Evolutionary conservation across 2,797 vertebrate genomes (phyloP).

Genomic region (Botia kubotai): DNA sequence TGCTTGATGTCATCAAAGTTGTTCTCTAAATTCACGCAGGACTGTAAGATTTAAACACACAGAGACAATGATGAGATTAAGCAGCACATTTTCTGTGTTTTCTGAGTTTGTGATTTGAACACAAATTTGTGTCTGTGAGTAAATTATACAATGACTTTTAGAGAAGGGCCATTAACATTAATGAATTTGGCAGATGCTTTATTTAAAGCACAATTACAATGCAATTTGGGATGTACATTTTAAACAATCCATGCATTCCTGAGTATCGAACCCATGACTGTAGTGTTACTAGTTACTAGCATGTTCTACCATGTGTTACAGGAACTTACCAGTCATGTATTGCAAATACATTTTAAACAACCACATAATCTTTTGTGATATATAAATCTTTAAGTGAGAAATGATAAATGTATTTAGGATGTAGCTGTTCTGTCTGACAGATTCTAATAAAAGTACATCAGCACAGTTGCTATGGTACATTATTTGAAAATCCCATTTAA

Average conservation of each 20-base stretch:
- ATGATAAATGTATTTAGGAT: too few species aligned
- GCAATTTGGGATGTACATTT: too few species aligned
- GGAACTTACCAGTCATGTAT: too few species aligned
- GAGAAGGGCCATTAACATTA: background rate
- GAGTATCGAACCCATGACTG: background rate
- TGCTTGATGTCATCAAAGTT: conserved; percentile 65
- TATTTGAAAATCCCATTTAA: too few species aligned
- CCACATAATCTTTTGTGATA: too few species aligned
- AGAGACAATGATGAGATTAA: conserved; percentile 15
- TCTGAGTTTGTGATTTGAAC: background rate
- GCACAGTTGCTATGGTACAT: too few species aligned
- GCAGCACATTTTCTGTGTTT: background rate
- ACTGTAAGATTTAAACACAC: conserved; percentile 38
- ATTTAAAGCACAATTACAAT: background rate
- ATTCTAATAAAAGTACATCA: too few species aligned
- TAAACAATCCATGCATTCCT: background rate
- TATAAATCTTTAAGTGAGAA: too few species aligned
- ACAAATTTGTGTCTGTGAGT: too few species aligned
- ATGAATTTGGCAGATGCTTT: background rate
- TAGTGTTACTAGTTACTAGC: background rate
- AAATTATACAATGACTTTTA: background rate
- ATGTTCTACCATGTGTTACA: background rate
- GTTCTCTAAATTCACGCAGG: conserved; percentile 54
- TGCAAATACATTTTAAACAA: too few species aligned
- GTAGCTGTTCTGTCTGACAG: too few species aligned